Conservation (phyloP, 2,797 vertebrate species). For the Sebastes oblongus region DNA sequence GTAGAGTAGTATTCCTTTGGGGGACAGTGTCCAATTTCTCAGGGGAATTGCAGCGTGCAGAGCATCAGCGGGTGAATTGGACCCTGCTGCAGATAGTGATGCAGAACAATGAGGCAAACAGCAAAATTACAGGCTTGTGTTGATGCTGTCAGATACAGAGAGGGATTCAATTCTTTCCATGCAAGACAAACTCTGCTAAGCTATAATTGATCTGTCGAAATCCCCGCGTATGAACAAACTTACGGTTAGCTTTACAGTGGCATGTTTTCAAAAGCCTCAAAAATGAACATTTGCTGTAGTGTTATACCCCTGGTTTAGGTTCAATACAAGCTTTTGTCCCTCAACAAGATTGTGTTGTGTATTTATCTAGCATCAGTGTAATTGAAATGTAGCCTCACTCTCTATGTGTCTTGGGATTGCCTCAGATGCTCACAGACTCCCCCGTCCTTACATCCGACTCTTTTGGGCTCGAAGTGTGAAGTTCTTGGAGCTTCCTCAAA, state of each 20-base stretch:
- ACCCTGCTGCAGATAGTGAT: constrained; percentile 45
- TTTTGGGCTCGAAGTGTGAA: constrained; percentile 56
- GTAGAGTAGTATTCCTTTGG: not conserved
- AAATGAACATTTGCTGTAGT: constrained; percentile 23
- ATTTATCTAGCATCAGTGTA: constrained; percentile 41
- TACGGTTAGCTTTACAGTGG: constrained; percentile 35
- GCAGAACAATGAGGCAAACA: constrained; percentile 65
- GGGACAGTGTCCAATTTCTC: constrained; percentile 36
- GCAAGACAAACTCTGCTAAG: constrained; percentile 49
- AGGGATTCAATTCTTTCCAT: constrained; percentile 53
- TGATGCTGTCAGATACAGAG: constrained; percentile 48
- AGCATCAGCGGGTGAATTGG: constrained; percentile 45
- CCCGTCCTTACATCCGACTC: constrained; percentile 44
- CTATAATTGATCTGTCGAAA: constrained; percentile 61
- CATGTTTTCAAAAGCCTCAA: constrained; percentile 40
- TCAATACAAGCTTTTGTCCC: constrained; percentile 36
- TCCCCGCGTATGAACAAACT: constrained; percentile 25
- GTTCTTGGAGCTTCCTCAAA: constrained; percentile 63
- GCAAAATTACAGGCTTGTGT: constrained; percentile 60
- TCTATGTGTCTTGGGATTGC: constrained; percentile 30
- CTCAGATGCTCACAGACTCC: constrained; percentile 32
- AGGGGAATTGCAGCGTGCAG: constrained; percentile 24
- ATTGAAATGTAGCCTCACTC: constrained; percentile 45
- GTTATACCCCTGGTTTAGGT: constrained; percentile 16
- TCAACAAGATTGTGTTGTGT: constrained; percentile 37